phyloP scores from a whole-genome alignment of 2,113 vertebrate genomes.

The Laticauda laticaudata region DNA sequence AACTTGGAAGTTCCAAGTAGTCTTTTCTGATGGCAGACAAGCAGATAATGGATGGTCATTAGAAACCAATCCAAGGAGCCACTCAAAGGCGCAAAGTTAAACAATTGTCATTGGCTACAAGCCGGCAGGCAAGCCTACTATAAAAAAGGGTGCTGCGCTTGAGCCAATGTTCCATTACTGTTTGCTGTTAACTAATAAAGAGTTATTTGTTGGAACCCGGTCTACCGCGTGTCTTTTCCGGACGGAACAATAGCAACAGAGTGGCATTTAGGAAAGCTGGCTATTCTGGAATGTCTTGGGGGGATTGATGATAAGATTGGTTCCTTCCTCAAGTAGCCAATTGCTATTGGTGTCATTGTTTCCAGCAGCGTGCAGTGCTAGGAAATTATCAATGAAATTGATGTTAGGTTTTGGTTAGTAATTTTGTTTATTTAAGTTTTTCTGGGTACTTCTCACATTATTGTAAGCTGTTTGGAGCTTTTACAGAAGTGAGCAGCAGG shows the following conservation, averaged over 20 bases:
- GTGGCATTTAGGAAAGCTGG: neutral
- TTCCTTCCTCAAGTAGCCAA: neutral
- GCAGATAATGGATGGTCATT: no score
- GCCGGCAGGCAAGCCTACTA: no score
- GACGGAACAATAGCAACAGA: neutral
- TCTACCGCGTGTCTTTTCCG: no score
- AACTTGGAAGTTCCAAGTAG: no score
- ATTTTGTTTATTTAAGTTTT: neutral
- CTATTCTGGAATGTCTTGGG: neutral
- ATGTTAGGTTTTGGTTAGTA: neutral
- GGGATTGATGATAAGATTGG: neutral
- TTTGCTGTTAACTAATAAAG: no score
- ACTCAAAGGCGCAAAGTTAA: no score
- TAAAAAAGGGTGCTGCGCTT: no score
- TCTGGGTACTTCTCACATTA: neutral
- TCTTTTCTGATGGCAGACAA: no score
- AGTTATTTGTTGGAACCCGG: no score
- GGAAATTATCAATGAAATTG: neutral
- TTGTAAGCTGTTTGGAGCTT: neutral
- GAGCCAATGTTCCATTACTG: no score
- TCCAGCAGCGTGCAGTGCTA: neutral
- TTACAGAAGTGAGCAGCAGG: neutral
- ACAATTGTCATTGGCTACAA: no score
- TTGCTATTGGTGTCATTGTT: neutral
- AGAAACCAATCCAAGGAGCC: no score